phyloP scores from a whole-genome alignment of 2,797 vertebrate genomes.

The Phoxinus dragarum region DNA sequence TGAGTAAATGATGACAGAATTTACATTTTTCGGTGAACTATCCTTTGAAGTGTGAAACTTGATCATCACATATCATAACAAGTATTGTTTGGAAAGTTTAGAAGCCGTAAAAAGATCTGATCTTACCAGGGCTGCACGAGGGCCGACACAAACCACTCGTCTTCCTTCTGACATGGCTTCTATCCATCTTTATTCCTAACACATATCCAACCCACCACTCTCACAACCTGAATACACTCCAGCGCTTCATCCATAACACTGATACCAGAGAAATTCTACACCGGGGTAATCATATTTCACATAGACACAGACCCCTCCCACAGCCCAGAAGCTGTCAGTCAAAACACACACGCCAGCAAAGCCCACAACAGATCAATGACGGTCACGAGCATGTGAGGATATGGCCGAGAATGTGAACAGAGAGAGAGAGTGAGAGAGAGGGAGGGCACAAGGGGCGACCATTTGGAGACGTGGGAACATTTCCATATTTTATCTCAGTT shows the following conservation, averaged over 20 bases:
- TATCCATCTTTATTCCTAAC: slow-evolving; percentile 50
- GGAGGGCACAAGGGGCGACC: background rate
- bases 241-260: slow-evolving; percentile 21
- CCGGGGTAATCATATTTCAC: slow-evolving; percentile 41
- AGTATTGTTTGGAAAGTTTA: background rate
- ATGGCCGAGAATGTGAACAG: background rate
- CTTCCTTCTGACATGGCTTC: slow-evolving; percentile 21
- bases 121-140: slow-evolving; percentile 46
- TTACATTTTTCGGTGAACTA: background rate
- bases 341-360: background rate
- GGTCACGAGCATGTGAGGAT: background rate
- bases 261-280: background rate
- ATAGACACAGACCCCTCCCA: slow-evolving; percentile 17
- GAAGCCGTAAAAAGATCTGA: background rate
- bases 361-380: slow-evolving; percentile 3
- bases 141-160: background rate
- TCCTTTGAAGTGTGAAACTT: background rate
- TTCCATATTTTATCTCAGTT: slow-evolving; percentile 6
- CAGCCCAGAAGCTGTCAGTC: slow-evolving; percentile 21
- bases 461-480: background rate
- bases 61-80: background rate
- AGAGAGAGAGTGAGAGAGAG: background rate
- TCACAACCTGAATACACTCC: slow-evolving; percentile 4
- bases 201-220: background rate
- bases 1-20: background rate